Percentiles rank a stretch among this genome's conserved stretches.
Conservation (phyloP, 2,888 invertebrate genomes). For the Xylocampa areola region DNA sequence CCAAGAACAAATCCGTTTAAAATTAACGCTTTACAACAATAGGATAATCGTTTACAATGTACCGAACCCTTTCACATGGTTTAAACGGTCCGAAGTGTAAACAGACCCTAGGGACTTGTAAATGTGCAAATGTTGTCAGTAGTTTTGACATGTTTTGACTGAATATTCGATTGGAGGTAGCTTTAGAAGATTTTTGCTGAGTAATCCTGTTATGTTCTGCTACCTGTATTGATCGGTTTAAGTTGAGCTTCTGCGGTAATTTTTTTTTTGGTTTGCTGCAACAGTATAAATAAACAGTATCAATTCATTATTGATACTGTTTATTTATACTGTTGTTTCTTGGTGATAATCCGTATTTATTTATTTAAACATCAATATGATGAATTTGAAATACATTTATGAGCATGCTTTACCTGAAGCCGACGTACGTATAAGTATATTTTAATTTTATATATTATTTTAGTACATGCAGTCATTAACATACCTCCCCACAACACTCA, state of each 20-base stretch:
- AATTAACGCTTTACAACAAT: conserved; percentile 60
- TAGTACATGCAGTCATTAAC: no score
- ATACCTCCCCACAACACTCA: no score
- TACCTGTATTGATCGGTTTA: conserved; percentile 72
- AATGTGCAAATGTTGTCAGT: conserved; percentile 74
- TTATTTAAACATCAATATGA: no score
- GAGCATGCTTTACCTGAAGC: no score
- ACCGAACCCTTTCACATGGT: conserved; percentile 74
- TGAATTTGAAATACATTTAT: no score
- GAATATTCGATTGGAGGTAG: conserved; percentile 69
- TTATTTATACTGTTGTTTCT: not conserved
- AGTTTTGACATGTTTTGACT: conserved; percentile 87
- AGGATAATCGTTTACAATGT: conserved; percentile 64
- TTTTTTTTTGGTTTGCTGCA: not conserved
- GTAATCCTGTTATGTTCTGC: conserved; percentile 75
- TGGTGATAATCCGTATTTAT: no score
- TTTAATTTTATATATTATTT: no score
- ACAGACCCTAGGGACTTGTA: conserved; percentile 71
- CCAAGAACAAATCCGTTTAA: conserved; percentile 56
- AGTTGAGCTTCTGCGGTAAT: conserved; percentile 3
- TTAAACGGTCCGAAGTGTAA: conserved; percentile 71
- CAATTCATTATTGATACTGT: not conserved
- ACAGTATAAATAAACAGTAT: no score
- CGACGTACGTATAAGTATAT: no score
- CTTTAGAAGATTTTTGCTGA: conserved; percentile 67